Evolutionary conservation across 2,797 vertebrate genomes (phyloP), one percentile per base, ranked within the genome.

Genomic region (Esox masquinongy): DNA sequence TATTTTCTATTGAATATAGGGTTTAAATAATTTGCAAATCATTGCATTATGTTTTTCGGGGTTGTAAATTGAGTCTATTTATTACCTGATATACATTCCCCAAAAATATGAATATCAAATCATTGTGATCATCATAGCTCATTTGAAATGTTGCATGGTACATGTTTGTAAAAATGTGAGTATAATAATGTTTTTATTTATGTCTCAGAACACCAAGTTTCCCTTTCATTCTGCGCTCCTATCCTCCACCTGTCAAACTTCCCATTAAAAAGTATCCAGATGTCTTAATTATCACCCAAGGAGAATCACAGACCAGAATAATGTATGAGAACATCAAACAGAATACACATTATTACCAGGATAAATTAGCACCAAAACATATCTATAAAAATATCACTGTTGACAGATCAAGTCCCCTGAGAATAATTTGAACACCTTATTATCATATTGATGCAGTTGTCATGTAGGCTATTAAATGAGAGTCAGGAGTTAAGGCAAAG

Each of bases 341-440:
- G 39, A 76, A 26, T 73, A 16, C 36, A 51, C 74, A 74, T 79
- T 73, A 74, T 75, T 78, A 68, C 68, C 71, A 63, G 78, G 74
- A 82, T 81, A 82, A 70, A 68, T 14, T 39, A 49, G 72, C 68
- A 59, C 24, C 36, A 9, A 47, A 74, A 64, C 26, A 56, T 68
- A 67, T 85, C 79, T 82, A 80, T 69, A 89, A 47, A 90, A 84
- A 83, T 83, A 64, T 77, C 81, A 82, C 68, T 83, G 82, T 81
- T 82, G 84, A 82, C 85, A 78, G 80, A 76, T 84, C 36, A 47
- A 67, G 73, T 87, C 90, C 79, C 82, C 0, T 67, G 85, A 85
- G 89, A 85, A 59, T 56, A 75, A 3, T 66, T 79, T 66, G 87
- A 84, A 89, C 88, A 88, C 76, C 83, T 90, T 82, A 92, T 91